phyloP scores from a whole-genome alignment of 2,888 invertebrate genomes.

The Patella ulyssiponensis region DNA sequence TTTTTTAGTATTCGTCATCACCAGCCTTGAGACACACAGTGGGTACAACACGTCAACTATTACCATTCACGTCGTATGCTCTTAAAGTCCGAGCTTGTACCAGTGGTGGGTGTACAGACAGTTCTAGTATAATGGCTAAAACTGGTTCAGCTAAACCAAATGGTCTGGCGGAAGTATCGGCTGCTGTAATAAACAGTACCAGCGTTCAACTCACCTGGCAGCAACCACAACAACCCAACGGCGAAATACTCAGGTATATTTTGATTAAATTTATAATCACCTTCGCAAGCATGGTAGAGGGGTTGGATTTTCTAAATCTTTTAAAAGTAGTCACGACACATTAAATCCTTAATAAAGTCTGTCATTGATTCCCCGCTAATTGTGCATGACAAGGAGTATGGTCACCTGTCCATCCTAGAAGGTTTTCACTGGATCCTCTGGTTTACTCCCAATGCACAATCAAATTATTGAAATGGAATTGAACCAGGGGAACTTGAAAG shows the following conservation, averaged over 20 bases:
- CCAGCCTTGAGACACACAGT: constrained; percentile 48
- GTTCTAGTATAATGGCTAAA: constrained; percentile 42
- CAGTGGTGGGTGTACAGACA: constrained; percentile 59
- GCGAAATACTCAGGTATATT: constrained; percentile 55
- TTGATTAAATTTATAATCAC: not conserved
- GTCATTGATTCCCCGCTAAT: too few relatives aligned
- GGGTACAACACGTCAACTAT: constrained; percentile 44
- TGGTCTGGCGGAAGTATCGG: constrained; percentile 51
- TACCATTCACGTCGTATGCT: constrained; percentile 55
- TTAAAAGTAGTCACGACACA: too few relatives aligned
- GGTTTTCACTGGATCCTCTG: too few relatives aligned
- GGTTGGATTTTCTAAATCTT: too few relatives aligned
- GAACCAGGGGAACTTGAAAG: too few relatives aligned
- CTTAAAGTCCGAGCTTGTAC: constrained; percentile 60
- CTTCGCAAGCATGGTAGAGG: too few relatives aligned
- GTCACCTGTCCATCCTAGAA: too few relatives aligned
- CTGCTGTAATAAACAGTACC: constrained; percentile 48
- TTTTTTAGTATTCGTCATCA: constrained; percentile 35
- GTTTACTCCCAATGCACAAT: too few relatives aligned
- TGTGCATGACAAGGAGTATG: too few relatives aligned
- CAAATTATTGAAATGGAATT: too few relatives aligned
- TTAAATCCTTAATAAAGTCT: too few relatives aligned
- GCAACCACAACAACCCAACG: constrained; percentile 58
- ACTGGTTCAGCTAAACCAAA: constrained; percentile 57
- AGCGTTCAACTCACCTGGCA: constrained; percentile 55